Base-by-base conservation (phyloP, 2,888 invertebrate species). In the Trichopoda pennipes region DNA sequence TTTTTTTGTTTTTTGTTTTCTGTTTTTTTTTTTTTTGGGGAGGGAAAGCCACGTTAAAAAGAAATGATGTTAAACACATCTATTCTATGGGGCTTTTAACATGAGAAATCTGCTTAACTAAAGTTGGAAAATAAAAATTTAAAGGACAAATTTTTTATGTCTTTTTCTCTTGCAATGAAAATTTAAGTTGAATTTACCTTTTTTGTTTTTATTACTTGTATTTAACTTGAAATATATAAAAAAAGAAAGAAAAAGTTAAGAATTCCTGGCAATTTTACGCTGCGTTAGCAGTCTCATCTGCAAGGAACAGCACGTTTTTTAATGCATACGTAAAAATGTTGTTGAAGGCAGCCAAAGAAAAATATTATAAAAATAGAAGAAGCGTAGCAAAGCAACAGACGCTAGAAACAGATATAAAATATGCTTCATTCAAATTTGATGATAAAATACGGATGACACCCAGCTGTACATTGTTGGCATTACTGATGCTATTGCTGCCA, bases 191-290 rank as follows among this genome's bases (percentile, higher is more conserved):
- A 21, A 72, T 68, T 76, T 82, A 64, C 64, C 70, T 70, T 77
- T n/a, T 77, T 47, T 21, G 12, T 51, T 51, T 51, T 66, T 28
- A 6, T 66, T 51, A 14, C 49, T 77, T 69, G 66, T 35, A 38
- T 64, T 53, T 58, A 28, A 58, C 44, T 28, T 60, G 19, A 75
- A 6, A 28, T 7, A 28, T 7, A 28, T 28, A 28, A 28, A 28
- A 28, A 4, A 7, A 28, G 4, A 7, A 7, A 28, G 8, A 28
- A 68, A 3, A 51, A 56, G 68, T 60, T 38, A 63, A 74, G 70
- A 53, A 83, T 77, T 80, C 77, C 74, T 77, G 73, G 74, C 81
- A 84, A 84, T 81, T 84, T 84, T 80, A 78, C 78, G 83, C 81
- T 84, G 81, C 81, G 80, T 80, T 81, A 72, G 81, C 84, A 81